These are phyloP conservation scores for Camelus dromedarius DNA, from an alignment of 2,113 vertebrate genomes.

Conservation along the genomic window DNA sequence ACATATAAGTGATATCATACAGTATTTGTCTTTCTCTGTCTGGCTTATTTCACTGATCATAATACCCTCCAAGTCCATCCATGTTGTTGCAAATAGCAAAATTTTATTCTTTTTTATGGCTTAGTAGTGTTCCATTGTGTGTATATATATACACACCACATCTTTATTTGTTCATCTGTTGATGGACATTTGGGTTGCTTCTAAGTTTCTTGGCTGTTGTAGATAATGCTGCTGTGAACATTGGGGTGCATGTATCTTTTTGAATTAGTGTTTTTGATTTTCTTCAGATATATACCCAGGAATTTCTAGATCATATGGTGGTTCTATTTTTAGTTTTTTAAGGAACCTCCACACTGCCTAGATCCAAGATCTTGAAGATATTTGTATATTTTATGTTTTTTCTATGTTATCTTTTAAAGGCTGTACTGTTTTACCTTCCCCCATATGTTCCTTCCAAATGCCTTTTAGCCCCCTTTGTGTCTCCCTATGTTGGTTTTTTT, in stretches of 20 bases:
- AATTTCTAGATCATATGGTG: neutral
- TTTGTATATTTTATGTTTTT: neutral
- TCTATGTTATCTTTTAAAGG: constrained; percentile 9
- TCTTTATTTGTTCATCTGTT: neutral
- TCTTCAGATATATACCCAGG: neutral
- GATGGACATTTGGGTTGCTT: neutral
- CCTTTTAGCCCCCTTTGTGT: neutral
- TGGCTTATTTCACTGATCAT: neutral
- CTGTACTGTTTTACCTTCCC: neutral
- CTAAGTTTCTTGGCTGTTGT: neutral
- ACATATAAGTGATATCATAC: neutral
- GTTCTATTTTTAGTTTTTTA: neutral
- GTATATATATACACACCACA: neutral
- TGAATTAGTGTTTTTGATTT: neutral
- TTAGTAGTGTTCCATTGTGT: neutral
- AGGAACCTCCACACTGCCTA: neutral
- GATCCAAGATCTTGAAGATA: neutral
- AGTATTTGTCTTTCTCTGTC: neutral
- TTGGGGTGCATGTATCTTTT: neutral
- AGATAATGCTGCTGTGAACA: neutral
- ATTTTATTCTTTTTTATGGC: neutral
- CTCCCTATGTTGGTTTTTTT: constrained; percentile 27
- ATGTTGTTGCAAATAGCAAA: neutral
- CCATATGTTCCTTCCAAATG: neutral
- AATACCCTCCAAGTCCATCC: neutral